Base-by-base conservation (phyloP, 2,113 vertebrate species). In the Sebastes schlegelii region DNA sequence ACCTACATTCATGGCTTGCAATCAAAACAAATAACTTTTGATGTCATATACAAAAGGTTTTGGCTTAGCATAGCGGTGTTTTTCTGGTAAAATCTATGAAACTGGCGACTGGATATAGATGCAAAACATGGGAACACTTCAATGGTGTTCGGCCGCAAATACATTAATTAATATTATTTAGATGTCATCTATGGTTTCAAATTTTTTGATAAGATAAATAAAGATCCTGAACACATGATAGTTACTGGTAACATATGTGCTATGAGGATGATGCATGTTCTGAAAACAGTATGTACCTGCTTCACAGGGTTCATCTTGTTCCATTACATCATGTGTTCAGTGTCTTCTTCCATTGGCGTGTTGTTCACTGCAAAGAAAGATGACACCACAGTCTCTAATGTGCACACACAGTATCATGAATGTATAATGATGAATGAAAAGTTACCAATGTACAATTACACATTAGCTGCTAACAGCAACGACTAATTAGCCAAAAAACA, bases 231-330 rank as follows among this genome's bases (percentile, higher is more conserved):
- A 42, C 65, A 54, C 12, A 82, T 74, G 17, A 80, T 45, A 9
- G 34, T 74, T 69, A 60, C 52, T 62, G 58, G 17, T 16, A 71
- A 42, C 34, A 70, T 34, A 76, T 74, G 62, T 79, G 61, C 43
- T 63, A 87, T 85, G 80, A 77, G 68, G 3, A 71, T 79, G 71
- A 83, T 21, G 77, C 71, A 83, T 77, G 73, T 90, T 91, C 61
- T 88, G 48, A 92, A 65, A 82, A 26, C 72, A 77, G 51, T 84
- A 78, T 91, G 90, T 94, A 94, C 93, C 94, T 94, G 93, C 81
- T 88, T 89, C 58, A 91, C 75, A 88, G 51, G 45, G 74, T 57
- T 85, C 85, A 83, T 89, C 88, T 89, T 91, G 71, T 90, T 80
- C 77, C 54, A 46, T 49, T 26, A 58, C 61, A 86, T 92, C 77